Evolutionary conservation across 2,797 vertebrate species (phyloP).

Genomic region (Coregonus sp.): DNA sequence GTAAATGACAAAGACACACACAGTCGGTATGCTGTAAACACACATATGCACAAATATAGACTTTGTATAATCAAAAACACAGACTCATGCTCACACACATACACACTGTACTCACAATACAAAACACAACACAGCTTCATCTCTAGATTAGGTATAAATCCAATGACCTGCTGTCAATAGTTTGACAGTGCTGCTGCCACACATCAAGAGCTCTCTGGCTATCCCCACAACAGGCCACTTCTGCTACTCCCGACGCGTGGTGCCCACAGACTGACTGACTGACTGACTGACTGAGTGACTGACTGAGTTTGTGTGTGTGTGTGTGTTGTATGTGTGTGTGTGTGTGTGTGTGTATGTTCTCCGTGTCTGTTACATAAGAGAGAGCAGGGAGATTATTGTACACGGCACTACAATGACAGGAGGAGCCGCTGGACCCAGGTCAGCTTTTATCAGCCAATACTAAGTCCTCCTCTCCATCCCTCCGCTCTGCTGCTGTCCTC

Average conservation of each 20-base stretch:
- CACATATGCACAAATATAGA: conserved; percentile 1
- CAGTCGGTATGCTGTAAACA: not conserved
- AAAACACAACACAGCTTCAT: not conserved
- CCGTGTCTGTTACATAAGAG: conserved; percentile 65
- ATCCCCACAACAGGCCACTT: not conserved
- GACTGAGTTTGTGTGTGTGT: conserved; percentile 21
- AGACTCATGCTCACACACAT: not conserved
- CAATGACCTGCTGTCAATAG: not conserved
- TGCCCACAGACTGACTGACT: conserved; percentile 8
- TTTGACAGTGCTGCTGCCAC: not conserved
- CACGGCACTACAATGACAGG: conserved; percentile 51
- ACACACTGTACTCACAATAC: not conserved
- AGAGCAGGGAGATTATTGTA: conserved; percentile 62
- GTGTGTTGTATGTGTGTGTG: too few species aligned
- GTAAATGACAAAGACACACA: conserved; percentile 5
- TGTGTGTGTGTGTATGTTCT: conserved; percentile 21
- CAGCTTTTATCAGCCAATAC: conserved; percentile 57
- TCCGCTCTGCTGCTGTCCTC: not conserved
- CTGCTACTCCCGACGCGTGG: not conserved
- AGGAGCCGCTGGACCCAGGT: conserved; percentile 31
- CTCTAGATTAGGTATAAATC: not conserved
- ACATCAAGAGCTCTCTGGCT: not conserved
- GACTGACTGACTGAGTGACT: not conserved
- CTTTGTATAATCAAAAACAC: not conserved
- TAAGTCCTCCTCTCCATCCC: conserved; percentile 43